These are phyloP conservation scores for Acanthurus lineatus DNA, from an alignment of 2,797 vertebrate species.

Conservation along the genomic window DNA sequence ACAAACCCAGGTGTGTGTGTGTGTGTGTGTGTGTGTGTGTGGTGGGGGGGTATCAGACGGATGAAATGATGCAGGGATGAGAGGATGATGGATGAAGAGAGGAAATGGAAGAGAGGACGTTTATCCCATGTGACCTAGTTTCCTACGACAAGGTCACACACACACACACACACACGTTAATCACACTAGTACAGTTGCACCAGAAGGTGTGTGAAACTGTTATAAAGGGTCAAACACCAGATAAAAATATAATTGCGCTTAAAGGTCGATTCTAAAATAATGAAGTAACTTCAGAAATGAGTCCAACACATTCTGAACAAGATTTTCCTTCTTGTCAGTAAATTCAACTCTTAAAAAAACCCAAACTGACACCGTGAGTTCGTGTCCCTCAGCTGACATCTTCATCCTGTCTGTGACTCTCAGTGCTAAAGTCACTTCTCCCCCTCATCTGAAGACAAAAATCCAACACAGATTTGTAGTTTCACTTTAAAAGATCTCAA, in stretches of 20 bases:
- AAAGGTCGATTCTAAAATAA: too few species aligned
- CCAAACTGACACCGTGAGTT: background rate
- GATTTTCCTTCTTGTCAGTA: background rate
- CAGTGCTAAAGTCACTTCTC: too few species aligned
- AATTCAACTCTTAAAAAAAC: background rate
- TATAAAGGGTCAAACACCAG: too few species aligned
- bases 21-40: background rate
- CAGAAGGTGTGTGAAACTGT: too few species aligned
- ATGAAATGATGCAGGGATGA: constrained; percentile 6
- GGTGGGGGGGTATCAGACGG: background rate
- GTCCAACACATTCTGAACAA: too few species aligned
- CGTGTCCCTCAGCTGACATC: background rate
- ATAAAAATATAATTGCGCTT: too few species aligned
- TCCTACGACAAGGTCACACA: constrained; percentile 36
- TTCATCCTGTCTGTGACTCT: too few species aligned
- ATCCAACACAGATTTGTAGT: background rate
- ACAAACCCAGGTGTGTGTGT: background rate
- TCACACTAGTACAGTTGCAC: too few species aligned
- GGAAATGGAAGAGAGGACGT: background rate
- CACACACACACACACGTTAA: background rate
- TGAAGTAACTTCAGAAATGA: too few species aligned
- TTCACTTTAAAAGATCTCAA: too few species aligned
- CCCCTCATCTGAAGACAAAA: background rate
- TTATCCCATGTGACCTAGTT: constrained; percentile 29
- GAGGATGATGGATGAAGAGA: constrained; percentile 35